These are phyloP conservation scores for Aspiorhynchus laticeps DNA, from an alignment of 2,113 vertebrate species.

Conservation along the genomic window DNA sequence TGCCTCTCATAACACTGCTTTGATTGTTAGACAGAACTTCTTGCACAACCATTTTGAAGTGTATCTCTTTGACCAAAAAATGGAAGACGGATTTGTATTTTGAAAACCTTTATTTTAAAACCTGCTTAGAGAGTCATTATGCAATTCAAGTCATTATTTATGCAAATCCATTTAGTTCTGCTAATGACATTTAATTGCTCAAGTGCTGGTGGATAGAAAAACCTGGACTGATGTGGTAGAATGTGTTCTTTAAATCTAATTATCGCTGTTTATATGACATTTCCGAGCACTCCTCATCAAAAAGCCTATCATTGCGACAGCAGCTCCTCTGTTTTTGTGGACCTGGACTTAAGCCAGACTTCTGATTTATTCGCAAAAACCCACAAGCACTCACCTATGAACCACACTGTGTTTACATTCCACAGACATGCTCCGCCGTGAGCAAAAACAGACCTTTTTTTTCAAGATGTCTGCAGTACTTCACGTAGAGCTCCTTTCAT, in stretches of 20 bases:
- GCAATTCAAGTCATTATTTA: slow-evolving; percentile 10
- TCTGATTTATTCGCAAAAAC: slow-evolving; percentile 45
- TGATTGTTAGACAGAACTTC: neutral
- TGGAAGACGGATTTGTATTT: neutral
- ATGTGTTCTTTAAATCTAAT: neutral
- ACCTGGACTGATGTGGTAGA: neutral
- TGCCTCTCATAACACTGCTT: neutral
- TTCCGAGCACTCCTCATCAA: neutral
- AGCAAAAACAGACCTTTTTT: slow-evolving; percentile 37
- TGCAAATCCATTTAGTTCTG: slow-evolving; percentile 20
- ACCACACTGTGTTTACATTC: slow-evolving; percentile 53
- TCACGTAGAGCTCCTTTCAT: neutral
- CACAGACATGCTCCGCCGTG: slow-evolving; percentile 12
- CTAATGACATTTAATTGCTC: slow-evolving; percentile 11
- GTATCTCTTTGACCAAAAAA: neutral
- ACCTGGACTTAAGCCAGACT: neutral
- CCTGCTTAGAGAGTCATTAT: neutral
- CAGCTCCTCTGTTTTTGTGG: slow-evolving; percentile 19
- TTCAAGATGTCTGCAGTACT: slow-evolving; percentile 28
- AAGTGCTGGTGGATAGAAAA: neutral
- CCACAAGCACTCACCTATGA: slow-evolving; percentile 36
- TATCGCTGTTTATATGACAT: neutral
- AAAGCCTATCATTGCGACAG: slow-evolving; percentile 28
- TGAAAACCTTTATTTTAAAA: neutral
- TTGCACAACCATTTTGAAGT: neutral